Conservation (phyloP, 2,797 vertebrate genomes). For the Urophycis tenuis region DNA sequence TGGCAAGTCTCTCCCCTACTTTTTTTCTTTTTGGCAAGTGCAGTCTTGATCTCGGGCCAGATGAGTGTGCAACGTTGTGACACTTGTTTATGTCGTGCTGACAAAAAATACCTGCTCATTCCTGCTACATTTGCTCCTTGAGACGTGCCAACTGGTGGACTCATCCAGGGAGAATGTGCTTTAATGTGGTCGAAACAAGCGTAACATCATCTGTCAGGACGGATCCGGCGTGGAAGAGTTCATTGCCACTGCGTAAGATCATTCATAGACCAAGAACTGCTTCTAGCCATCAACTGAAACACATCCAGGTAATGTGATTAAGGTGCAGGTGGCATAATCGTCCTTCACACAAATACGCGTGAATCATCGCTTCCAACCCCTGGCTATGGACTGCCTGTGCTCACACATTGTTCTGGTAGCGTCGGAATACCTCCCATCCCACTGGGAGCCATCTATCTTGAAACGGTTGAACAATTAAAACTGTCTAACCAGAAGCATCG, state of each 20-base stretch:
- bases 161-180: background rate
- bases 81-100: slow-evolving; percentile 2
- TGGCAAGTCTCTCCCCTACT: background rate
- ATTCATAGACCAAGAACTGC: background rate
- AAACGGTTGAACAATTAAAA: slow-evolving; percentile 62
- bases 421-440: slow-evolving; percentile 51
- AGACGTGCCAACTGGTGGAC: background rate
- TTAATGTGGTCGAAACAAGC: background rate
- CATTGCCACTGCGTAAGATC: background rate
- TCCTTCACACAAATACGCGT: background rate
- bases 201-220: background rate
- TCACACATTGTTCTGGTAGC: background rate
- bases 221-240: background rate
- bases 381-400: background rate
- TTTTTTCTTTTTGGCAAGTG: slow-evolving; percentile 6
- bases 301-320: background rate
- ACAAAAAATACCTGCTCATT: background rate
- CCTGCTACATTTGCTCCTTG: background rate
- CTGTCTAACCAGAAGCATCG: slow-evolving; percentile 58
- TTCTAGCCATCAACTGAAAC: background rate
- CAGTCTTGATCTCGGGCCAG: slow-evolving; percentile 44
- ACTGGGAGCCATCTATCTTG: slow-evolving; percentile 51
- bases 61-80: background rate
- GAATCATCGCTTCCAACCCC: background rate
- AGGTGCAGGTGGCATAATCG: background rate